Percentiles rank a stretch among this genome's conserved stretches.
phyloP scores from a whole-genome alignment of 2,113 vertebrate species.

The Lonchura striata region DNA sequence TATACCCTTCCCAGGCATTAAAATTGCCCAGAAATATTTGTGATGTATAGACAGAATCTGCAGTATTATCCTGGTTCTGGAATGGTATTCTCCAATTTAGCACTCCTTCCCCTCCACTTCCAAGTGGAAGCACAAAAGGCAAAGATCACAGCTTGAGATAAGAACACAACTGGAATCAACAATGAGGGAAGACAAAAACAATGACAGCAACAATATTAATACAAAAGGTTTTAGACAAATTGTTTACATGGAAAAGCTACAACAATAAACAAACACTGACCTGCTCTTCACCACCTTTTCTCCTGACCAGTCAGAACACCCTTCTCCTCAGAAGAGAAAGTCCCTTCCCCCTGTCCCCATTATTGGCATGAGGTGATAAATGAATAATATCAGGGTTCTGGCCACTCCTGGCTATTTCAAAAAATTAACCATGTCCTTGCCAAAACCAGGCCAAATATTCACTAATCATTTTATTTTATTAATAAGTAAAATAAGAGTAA shows the following conservation, averaged over 20 bases:
- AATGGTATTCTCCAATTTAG: neutral
- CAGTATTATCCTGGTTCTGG: neutral
- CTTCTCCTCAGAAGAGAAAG: rapidly evolving
- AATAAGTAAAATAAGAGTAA: neutral
- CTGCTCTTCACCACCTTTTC: neutral
- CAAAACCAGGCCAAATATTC: neutral
- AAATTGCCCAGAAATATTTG: neutral
- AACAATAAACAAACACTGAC: neutral
- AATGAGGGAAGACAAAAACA: neutral
- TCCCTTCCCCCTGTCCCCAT: neutral
- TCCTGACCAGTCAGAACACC: neutral
- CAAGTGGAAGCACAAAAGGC: neutral
- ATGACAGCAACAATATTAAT: neutral
- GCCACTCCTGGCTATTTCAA: neutral
- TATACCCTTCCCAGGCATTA: neutral
- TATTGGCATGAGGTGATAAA: neutral
- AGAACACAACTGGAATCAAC: neutral
- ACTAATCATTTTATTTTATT: neutral
- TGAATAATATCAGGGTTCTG: neutral
- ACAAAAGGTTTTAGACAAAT: neutral
- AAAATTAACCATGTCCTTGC: neutral
- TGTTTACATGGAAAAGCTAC: neutral
- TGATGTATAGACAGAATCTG: neutral
- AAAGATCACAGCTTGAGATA: neutral
- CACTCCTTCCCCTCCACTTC: neutral